Conservation (phyloP, 2,888 invertebrate genomes). For the Trichopria drosophilae region DNA sequence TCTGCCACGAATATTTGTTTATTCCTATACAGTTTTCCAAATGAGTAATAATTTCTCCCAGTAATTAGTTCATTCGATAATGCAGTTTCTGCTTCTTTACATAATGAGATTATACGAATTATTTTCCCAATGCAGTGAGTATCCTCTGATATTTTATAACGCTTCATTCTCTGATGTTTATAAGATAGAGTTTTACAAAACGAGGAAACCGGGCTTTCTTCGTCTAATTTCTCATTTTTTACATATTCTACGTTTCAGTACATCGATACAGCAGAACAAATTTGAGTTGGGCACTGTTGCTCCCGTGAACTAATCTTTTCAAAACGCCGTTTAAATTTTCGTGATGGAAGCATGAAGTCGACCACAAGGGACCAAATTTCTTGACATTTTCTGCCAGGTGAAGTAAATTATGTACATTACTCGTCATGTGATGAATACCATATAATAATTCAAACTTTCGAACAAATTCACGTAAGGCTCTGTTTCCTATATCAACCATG, state of each 20-base stretch:
- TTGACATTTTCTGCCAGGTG: conserved; percentile 22
- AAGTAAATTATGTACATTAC: conserved; percentile 19
- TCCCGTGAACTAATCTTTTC: conserved; percentile 25
- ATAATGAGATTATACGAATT: no score
- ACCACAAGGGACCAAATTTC: conserved; percentile 25
- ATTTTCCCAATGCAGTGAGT: no score
- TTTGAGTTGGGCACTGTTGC: conserved; percentile 30
- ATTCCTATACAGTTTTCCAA: no score
- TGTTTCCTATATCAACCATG: conserved; percentile 11
- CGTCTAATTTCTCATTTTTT: conserved; percentile 11
- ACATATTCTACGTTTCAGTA: conserved; percentile 1
- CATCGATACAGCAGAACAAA: conserved; percentile 18
- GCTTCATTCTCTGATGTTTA: no score
- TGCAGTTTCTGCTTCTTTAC: no score
- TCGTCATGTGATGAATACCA: conserved; percentile 9
- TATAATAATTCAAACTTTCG: conserved; percentile 3
- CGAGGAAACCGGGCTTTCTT: not conserved
- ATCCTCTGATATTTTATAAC: no score
- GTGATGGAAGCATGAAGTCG: conserved; percentile 27
- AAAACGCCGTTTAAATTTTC: conserved; percentile 27
- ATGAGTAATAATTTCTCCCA: no score
- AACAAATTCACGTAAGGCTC: no score
- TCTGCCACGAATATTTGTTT: no score
- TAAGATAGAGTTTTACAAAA: conserved; percentile 7
- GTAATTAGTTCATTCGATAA: no score